Evolutionary conservation across 2,113 vertebrate genomes (phyloP).

Genomic region (Eubucco bourcierii): DNA sequence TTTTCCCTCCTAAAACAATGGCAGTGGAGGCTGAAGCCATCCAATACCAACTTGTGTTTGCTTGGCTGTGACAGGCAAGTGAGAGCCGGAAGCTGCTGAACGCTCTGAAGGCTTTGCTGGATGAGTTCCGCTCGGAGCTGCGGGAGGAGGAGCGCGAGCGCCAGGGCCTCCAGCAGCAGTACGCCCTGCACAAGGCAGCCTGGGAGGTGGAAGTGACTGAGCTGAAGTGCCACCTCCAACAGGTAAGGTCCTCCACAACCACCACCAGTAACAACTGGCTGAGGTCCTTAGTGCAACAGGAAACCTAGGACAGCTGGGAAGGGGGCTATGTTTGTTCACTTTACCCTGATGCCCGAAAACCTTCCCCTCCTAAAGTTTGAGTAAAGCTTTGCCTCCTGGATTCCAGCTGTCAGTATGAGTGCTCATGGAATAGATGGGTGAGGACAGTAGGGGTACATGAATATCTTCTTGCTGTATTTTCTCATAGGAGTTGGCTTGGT

Average conservation of each 20-base stretch:
- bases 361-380: not conserved
- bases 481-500: not conserved
- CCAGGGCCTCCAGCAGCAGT: constrained; percentile 86
- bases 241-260: constrained; percentile 68
- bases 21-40: not conserved
- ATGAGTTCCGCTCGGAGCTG: constrained; percentile 89
- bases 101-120: constrained; percentile 86
- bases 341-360: not conserved
- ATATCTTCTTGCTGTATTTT: not conserved
- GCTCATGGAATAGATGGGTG: not conserved
- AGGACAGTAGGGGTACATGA: not conserved
- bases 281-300: not conserved
- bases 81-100: constrained; percentile 87
- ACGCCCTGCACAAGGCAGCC: constrained; percentile 88
- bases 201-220: constrained; percentile 91
- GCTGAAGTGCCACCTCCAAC: constrained; percentile 84
- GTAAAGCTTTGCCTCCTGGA: not conserved
- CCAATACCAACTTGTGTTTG: not conserved
- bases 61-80: constrained; percentile 74
- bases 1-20: not conserved
- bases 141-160: constrained; percentile 83
- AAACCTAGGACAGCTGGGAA: not conserved
- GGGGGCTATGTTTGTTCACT: not conserved
- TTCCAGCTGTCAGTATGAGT: not conserved
- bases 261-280: not conserved